Percentiles rank a stretch among this genome's conserved stretches.
Evolutionary conservation across 2,113 vertebrate species (phyloP).

Genomic region (Elanus axillaris): DNA sequence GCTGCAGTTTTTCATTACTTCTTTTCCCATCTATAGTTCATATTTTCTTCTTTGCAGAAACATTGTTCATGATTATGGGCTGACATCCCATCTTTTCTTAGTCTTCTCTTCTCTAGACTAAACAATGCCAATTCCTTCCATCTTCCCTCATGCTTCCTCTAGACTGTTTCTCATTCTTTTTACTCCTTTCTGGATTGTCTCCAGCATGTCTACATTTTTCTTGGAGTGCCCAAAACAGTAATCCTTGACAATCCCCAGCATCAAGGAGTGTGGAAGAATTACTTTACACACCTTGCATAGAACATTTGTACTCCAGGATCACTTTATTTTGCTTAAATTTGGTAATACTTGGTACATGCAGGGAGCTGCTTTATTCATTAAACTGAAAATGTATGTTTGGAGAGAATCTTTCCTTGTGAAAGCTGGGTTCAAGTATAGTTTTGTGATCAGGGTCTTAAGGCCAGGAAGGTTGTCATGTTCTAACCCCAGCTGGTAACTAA

Average conservation of each 20-base stretch:
- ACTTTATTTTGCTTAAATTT: neutral
- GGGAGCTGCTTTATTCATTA: neutral
- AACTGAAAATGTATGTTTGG: neutral
- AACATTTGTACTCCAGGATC: neutral
- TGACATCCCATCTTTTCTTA: neutral
- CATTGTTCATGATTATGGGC: neutral
- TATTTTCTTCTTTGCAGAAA: neutral
- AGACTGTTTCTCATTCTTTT: neutral
- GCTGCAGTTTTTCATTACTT: neutral
- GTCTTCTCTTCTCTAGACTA: conserved; percentile 22
- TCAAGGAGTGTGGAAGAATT: neutral
- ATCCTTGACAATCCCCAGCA: neutral
- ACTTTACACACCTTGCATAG: neutral
- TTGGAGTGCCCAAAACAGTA: neutral
- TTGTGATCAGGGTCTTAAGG: neutral
- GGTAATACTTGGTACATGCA: neutral
- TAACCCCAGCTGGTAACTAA: too few relatives aligned
- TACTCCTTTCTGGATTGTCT: neutral
- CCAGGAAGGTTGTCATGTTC: neutral
- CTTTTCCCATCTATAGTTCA: neutral
- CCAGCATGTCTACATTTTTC: neutral
- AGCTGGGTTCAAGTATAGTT: neutral
- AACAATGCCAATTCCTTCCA: conserved; percentile 38
- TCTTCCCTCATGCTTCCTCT: neutral
- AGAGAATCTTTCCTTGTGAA: neutral